These are phyloP conservation scores for Phalacrocorax aristotelis DNA, from an alignment of 2,113 vertebrate genomes.

Conservation along the genomic window DNA sequence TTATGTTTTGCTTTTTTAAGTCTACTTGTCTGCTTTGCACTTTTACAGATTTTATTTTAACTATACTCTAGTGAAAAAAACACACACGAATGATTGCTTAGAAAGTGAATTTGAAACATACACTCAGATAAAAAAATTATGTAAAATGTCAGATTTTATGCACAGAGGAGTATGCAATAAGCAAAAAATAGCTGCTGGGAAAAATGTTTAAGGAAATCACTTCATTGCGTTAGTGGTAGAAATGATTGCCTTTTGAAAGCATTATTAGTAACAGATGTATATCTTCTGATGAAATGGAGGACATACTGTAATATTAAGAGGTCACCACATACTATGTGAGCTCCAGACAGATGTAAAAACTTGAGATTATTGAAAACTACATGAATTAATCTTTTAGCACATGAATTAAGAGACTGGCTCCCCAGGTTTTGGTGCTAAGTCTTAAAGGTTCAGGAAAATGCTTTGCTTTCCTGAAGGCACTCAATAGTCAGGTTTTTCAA, in stretches of 20 bases:
- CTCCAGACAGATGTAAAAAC: background rate
- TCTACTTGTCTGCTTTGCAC: background rate
- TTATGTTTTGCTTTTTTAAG: background rate
- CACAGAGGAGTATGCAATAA: background rate
- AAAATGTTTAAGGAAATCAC: slow-evolving; percentile 64
- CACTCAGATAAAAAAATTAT: background rate
- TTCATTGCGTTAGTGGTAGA: background rate
- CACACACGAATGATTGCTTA: background rate
- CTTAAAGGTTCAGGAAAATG: background rate
- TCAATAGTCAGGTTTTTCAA: background rate
- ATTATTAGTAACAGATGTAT: slow-evolving; percentile 56
- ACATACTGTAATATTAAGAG: background rate
- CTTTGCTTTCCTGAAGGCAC: background rate
- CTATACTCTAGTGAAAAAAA: background rate
- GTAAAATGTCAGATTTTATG: background rate
- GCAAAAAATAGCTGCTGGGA: slow-evolving; percentile 50
- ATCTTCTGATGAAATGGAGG: background rate
- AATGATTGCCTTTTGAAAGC: slow-evolving; percentile 25
- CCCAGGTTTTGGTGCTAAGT: background rate
- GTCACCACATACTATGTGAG: background rate
- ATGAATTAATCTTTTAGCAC: background rate
- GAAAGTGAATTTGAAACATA: background rate
- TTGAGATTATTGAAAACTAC: background rate
- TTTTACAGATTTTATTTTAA: background rate
- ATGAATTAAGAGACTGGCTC: background rate